Conservation (phyloP, 2,888 invertebrate species). For the Cheilosia grossa region DNA sequence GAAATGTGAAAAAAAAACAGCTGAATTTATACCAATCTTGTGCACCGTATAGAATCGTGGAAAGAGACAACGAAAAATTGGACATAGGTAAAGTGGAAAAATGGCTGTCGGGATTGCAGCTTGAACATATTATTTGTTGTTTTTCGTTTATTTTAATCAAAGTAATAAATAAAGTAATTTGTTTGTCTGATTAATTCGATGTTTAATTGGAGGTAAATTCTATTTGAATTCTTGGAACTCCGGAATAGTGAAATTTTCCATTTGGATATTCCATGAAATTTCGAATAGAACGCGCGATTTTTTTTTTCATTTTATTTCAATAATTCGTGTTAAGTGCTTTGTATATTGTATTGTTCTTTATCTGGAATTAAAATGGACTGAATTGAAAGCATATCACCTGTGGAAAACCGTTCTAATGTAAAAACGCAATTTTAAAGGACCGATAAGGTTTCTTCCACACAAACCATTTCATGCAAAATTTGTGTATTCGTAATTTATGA, state of each 20-base stretch:
- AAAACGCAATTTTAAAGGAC: not conserved
- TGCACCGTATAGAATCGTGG: conserved; percentile 62
- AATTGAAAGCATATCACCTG: conserved; percentile 12
- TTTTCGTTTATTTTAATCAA: conserved; percentile 55
- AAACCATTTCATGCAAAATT: not conserved
- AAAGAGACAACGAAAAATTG: conserved; percentile 62
- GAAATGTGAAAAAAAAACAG: conserved; percentile 56
- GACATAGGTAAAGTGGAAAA: conserved; percentile 60
- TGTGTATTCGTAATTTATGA: not conserved
- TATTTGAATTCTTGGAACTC: not conserved
- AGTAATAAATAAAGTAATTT: conserved; percentile 31
- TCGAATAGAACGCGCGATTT: conserved; percentile 60
- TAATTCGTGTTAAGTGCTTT: conserved; percentile 36
- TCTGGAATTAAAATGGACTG: conserved; percentile 1
- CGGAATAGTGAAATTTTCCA: conserved; percentile 16
- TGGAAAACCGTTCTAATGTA: not conserved
- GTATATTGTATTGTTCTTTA: conserved; percentile 11
- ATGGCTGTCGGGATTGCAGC: conserved; percentile 68
- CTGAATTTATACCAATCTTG: conserved; percentile 67
- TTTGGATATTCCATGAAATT: conserved; percentile 30
- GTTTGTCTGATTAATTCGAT: conserved; percentile 25
- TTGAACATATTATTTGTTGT: conserved; percentile 63
- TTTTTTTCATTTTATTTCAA: conserved; percentile 11
- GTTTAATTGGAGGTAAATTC: conserved; percentile 64
- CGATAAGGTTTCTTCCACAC: not conserved